These are phyloP conservation scores for Clostera curtula DNA, from an alignment of 2,888 invertebrate genomes.

Conservation along the genomic window DNA sequence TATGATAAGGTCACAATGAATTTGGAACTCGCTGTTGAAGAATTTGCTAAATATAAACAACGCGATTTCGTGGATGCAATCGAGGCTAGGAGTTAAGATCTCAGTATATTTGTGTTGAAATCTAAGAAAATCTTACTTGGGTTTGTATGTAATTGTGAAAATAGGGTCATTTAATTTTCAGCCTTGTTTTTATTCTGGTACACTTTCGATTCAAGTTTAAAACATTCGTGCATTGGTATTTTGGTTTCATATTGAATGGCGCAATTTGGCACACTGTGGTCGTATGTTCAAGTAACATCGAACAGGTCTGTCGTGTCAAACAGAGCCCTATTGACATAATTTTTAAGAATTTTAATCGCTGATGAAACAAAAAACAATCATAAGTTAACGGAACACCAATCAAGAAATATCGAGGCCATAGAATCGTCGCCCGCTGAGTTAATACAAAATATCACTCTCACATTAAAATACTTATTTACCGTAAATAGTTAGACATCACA, in stretches of 20 bases:
- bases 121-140: no score
- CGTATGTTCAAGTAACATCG: constrained; percentile 16
- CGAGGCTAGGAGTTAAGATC: no score
- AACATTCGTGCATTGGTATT: no score
- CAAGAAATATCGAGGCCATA: constrained; percentile 54
- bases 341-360: constrained; percentile 8
- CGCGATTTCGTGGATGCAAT: no score
- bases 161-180: no score
- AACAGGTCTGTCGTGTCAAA: constrained; percentile 4
- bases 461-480: constrained; percentile 50
- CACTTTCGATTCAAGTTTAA: no score
- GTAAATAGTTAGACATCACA: constrained; percentile 54
- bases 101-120: no score
- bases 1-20: neutral
- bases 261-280: constrained; percentile 24
- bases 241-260: no score
- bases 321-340: constrained; percentile 6
- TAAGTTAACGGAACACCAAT: constrained; percentile 48
- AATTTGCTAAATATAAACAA: no score
- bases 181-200: no score
- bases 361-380: constrained; percentile 30
- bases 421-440: constrained; percentile 52
- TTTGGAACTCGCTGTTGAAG: neutral
- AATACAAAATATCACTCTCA: constrained; percentile 39
- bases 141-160: no score